A percentile compares a stretch with the other conserved stretches of the same genome.
Evolutionary conservation across 2,888 invertebrate species (phyloP).

Genomic region (Pachymerium ferrugineum): DNA sequence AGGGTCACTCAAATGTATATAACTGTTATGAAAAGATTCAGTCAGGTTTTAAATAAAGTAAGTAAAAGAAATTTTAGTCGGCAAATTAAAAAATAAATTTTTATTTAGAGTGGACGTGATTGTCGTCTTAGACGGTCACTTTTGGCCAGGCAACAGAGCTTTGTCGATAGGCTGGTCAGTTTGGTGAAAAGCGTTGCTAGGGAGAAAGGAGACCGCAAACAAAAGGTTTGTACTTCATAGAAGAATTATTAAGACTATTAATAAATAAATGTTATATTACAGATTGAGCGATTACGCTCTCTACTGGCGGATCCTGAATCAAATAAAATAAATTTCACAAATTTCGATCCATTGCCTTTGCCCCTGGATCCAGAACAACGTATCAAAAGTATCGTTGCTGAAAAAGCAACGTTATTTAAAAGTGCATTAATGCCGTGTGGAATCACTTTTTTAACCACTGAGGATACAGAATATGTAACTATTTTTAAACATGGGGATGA

Average conservation of each 20-base stretch:
- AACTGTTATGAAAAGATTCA: slow-evolving; percentile 81
- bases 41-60: slow-evolving; percentile 56
- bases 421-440: slow-evolving; percentile 93
- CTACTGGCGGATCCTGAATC: slow-evolving; percentile 72
- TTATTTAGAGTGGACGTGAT: slow-evolving; percentile 40
- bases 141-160: slow-evolving; percentile 77
- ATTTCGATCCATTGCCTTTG: slow-evolving; percentile 87
- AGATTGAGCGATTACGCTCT: slow-evolving; percentile 77
- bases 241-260: slow-evolving; percentile 35
- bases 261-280: slow-evolving; percentile 31
- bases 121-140: slow-evolving; percentile 59
- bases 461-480: slow-evolving; percentile 72
- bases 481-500: slow-evolving; percentile 99
- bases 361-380: slow-evolving; percentile 88
- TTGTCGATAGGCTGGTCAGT: slow-evolving; percentile 83
- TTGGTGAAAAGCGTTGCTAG: slow-evolving; percentile 80
- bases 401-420: slow-evolving; percentile 89
- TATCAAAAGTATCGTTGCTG: slow-evolving; percentile 80
- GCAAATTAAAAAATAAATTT: background rate
- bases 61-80: slow-evolving; percentile 21
- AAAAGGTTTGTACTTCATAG: slow-evolving; percentile 56
- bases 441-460: slow-evolving; percentile 77
- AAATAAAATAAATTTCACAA: slow-evolving; percentile 78
- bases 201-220: slow-evolving; percentile 84
- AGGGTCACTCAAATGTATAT: slow-evolving; percentile 77